Conservation (phyloP, 2,888 invertebrate species). For the Sphaerophoria taeniata region DNA sequence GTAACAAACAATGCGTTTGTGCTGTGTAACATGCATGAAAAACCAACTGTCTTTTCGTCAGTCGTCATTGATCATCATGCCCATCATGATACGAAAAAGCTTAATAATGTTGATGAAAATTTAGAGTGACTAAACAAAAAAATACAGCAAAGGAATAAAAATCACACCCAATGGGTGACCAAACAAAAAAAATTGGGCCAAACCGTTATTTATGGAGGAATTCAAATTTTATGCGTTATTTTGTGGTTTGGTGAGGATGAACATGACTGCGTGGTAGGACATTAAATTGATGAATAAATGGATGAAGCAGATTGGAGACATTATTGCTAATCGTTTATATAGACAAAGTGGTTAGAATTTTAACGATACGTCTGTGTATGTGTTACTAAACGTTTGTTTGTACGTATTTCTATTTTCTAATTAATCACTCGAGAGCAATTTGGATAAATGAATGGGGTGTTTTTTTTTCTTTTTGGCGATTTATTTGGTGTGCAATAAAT, state of each 20-base stretch:
- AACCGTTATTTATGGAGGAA: constrained; percentile 50
- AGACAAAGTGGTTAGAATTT: constrained; percentile 44
- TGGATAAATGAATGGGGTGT: constrained; percentile 31
- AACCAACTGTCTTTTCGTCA: background rate
- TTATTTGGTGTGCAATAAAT: constrained; percentile 24
- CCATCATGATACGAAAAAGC: constrained; percentile 30
- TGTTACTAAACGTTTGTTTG: background rate
- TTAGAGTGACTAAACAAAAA: constrained; percentile 31
- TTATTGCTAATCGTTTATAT: constrained; percentile 56
- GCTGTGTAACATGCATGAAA: constrained; percentile 41
- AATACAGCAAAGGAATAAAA: constrained; percentile 24
- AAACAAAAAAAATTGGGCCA: constrained; percentile 14
- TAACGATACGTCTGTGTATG: constrained; percentile 28
- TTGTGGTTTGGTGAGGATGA: constrained; percentile 43
- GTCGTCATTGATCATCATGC: constrained; percentile 9
- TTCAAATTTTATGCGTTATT: constrained; percentile 52
- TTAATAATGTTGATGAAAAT: constrained; percentile 56
- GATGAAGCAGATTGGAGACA: constrained; percentile 50
- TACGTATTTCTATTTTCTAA: constrained; percentile 50
- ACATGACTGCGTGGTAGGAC: constrained; percentile 13
- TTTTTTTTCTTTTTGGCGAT: constrained; percentile 17
- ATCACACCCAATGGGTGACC: constrained; percentile 6
- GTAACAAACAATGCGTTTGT: constrained; percentile 57
- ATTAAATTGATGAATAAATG: constrained; percentile 50
- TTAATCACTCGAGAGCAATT: constrained; percentile 63